Evolutionary conservation across 2,888 invertebrate genomes (phyloP).

Genomic region (Pyrocoelia pectoralis): DNA sequence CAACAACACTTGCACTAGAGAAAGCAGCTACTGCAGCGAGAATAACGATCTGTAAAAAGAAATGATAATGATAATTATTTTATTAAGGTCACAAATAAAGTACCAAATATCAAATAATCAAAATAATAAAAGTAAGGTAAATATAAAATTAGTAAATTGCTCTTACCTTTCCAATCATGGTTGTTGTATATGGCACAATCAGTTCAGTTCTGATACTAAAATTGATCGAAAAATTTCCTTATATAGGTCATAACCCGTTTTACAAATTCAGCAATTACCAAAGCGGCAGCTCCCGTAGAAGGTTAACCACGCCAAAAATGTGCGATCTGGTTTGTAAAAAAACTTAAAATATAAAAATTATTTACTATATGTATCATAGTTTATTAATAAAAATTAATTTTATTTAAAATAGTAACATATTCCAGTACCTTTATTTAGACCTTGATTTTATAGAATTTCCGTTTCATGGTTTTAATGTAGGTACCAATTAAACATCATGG

Average conservation of each 20-base stretch:
- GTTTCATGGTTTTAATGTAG: too few species aligned
- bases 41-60: constrained; percentile 46
- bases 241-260: background rate
- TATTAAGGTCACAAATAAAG: too few species aligned
- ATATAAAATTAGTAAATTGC: background rate
- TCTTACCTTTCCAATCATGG: constrained; percentile 7
- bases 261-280: background rate
- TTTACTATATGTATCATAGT: too few species aligned
- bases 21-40: constrained; percentile 46
- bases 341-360: too few species aligned
- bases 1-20: constrained; percentile 39
- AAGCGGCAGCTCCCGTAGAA: background rate
- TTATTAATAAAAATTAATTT: too few species aligned
- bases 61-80: constrained; percentile 29
- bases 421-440: too few species aligned
- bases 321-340: too few species aligned
- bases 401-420: too few species aligned
- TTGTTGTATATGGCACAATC: background rate
- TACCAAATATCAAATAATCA: background rate
- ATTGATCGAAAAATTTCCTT: background rate
- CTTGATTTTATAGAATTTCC: too few species aligned
- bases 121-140: background rate
- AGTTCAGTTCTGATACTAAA: background rate
- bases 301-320: background rate
- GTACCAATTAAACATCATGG: too few species aligned